These are phyloP conservation scores for Phasia obesa DNA, from an alignment of 2,888 invertebrate genomes.

Conservation along the genomic window DNA sequence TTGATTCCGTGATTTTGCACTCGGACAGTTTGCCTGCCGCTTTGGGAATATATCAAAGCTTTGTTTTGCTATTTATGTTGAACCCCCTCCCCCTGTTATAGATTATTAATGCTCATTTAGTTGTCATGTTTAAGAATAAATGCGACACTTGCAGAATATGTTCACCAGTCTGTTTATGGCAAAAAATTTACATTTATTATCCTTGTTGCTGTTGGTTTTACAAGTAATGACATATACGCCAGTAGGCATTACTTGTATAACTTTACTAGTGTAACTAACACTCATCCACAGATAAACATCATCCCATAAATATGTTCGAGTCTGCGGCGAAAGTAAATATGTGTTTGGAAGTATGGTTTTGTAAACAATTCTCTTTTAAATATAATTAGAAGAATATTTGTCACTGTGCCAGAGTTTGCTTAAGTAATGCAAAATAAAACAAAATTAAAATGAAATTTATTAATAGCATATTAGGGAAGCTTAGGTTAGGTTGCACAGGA, in stretches of 20 bases:
- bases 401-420: background rate
- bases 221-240: constrained; percentile 44
- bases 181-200: constrained; percentile 55
- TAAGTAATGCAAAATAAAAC: background rate
- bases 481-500: too few species aligned
- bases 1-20: too few species aligned
- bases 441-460: too few species aligned
- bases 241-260: constrained; percentile 10
- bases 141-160: constrained; percentile 43
- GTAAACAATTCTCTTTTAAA: background rate
- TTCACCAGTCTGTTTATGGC: constrained; percentile 4
- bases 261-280: background rate
- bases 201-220: constrained; percentile 35
- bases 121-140: constrained; percentile 24
- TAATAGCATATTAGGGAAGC: too few species aligned
- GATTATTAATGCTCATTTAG: constrained; percentile 8
- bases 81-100: background rate
- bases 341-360: background rate
- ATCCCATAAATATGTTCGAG: background rate
- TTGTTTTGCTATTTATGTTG: too few species aligned
- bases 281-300: background rate
- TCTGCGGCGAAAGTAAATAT: background rate
- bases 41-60: too few species aligned
- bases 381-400: background rate
- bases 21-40: too few species aligned